Percentiles rank a stretch among this genome's conserved stretches.
These are phyloP conservation scores for Drosophila melanosoma DNA, from an alignment of 2,888 invertebrate species.

Conservation along the genomic window DNA sequence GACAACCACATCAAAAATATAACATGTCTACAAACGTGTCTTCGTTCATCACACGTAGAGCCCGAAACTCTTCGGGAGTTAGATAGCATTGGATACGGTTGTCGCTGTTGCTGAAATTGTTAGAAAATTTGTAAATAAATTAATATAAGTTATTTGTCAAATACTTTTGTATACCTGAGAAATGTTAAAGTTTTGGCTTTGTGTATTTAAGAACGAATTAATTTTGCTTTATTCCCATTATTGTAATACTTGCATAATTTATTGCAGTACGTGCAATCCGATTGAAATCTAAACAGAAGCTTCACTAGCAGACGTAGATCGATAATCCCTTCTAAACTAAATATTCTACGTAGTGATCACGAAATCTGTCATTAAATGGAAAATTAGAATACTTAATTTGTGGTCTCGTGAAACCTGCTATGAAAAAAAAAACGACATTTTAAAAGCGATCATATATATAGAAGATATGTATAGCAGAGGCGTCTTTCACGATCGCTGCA, in stretches of 20 bases:
- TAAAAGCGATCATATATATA: not conserved
- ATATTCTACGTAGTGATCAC: not conserved
- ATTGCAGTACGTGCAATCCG: not conserved
- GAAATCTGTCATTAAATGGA: conserved; percentile 4
- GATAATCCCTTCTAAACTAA: conserved; percentile 6
- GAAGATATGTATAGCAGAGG: not conserved
- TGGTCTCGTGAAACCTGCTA: conserved; percentile 44
- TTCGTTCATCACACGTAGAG: conserved; percentile 66
- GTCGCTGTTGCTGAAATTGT: conserved; percentile 47
- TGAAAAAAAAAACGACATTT: conserved; percentile 35
- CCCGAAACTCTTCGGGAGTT: conserved; percentile 61
- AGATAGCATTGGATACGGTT: conserved; percentile 45
- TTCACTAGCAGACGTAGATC: not conserved
- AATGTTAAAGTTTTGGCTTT: not conserved
- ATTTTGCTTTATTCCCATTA: not conserved
- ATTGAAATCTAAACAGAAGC: conserved; percentile 10
- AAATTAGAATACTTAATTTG: conserved; percentile 46
- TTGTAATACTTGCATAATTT: not conserved
- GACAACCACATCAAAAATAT: conserved; percentile 27
- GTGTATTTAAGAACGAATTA: not conserved
- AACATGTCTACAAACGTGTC: conserved; percentile 69
- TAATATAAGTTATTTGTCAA: not conserved
- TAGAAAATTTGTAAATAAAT: conserved; percentile 21
- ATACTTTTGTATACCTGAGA: not conserved
- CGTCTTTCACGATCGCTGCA: conserved; percentile 46